Evolutionary conservation across 2,797 vertebrate genomes (phyloP).

Genomic region (Choloepus didactylus): DNA sequence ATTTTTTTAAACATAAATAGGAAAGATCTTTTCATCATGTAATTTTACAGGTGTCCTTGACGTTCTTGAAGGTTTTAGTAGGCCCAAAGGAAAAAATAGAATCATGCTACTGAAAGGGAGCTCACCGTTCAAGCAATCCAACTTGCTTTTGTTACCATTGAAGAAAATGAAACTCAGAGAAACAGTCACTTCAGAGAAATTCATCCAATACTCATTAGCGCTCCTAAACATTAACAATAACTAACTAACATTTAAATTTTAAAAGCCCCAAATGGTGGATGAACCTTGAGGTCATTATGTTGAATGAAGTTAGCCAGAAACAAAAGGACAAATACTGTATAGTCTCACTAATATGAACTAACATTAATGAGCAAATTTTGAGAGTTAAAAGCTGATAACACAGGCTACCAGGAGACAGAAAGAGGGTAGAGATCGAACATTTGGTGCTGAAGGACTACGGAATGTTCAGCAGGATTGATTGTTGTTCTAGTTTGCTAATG

Average conservation of each 20-base stretch:
- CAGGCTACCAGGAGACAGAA: too few relatives aligned
- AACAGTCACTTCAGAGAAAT: not conserved
- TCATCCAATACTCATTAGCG: not conserved
- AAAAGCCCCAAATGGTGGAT: too few relatives aligned
- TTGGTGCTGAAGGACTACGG: too few relatives aligned
- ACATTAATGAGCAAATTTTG: too few relatives aligned
- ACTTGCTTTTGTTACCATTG: not conserved
- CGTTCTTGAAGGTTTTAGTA: conserved; percentile 66
- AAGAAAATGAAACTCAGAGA: not conserved
- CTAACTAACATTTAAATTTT: not conserved
- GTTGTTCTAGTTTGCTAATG: too few relatives aligned
- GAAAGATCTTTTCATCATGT: conserved; percentile 74
- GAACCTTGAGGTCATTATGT: too few relatives aligned
- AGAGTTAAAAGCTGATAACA: too few relatives aligned
- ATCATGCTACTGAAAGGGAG: not conserved
- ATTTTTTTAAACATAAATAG: conserved; percentile 66
- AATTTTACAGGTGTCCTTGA: conserved; percentile 75
- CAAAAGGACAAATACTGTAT: too few relatives aligned
- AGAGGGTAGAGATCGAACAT: too few relatives aligned
- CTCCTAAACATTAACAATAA: not conserved
- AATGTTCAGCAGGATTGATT: too few relatives aligned
- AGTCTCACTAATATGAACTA: too few relatives aligned
- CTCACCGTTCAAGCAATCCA: not conserved
- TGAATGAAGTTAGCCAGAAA: too few relatives aligned
- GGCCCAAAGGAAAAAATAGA: conserved; percentile 34